Evolutionary conservation across 2,888 invertebrate genomes (phyloP), one percentile per base, ranked within the genome.

Genomic region (Phyllotreta striolata): DNA sequence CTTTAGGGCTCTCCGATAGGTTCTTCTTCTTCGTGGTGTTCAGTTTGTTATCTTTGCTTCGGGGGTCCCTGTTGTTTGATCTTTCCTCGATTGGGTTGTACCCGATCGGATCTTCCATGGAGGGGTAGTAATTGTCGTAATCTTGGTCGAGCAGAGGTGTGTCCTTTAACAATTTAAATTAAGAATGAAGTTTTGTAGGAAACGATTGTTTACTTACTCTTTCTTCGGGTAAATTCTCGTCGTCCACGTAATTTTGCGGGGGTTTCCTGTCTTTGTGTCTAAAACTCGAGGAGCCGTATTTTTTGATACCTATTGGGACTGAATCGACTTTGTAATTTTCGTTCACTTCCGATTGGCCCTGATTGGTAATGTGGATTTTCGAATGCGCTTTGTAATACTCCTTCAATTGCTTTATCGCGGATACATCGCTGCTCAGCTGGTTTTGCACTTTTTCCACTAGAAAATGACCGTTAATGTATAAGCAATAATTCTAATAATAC

Each of bases 261-360:
- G 73, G 70, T 51, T 74, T 73, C 54, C 74, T 70, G 43, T 77
- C 77, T 70, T 80, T 81, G 59, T 82, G 81, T 39, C 81, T 70
- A 67, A 81, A 82, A 71, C 71, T 79, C 0, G 74, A 74, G n/a
- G 66, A 70, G 12, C 76, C 75, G 66, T 76, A 77, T 72, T 77
- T 77, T 57, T 70, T 71, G n/a, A 76, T 72, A 8, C 67, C 71
- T 24, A 75, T 74, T n/a, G 71, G 72, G 14, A 63, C 66, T 1
- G 72, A 54, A 62, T 73, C 73, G 6, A 68, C 72, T 55, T 67
- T 70, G 40, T 74, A 74, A 49, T 63, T 70, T 67, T 78, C 76
- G n/a, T 72, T 69, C 9, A 74, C 64, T 69, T 78, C 78, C 0
- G 70, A 66, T 57, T 77, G 76, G 6, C 76, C 76, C 43, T 62